phyloP scores from a whole-genome alignment of 2,113 vertebrate species.

The Rissa tridactyla region DNA sequence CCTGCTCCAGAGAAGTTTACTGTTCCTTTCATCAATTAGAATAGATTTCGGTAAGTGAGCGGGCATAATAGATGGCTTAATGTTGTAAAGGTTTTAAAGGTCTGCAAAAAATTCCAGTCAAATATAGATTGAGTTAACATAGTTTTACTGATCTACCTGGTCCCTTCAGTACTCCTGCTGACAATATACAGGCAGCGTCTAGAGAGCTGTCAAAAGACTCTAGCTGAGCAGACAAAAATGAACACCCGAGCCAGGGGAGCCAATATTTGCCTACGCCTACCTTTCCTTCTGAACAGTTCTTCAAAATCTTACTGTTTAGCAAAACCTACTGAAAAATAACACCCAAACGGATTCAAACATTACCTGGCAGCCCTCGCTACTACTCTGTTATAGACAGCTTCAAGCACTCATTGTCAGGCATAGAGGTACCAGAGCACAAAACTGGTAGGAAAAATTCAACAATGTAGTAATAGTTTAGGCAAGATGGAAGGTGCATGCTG shows the following conservation, averaged over 20 bases:
- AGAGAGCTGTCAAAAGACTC: neutral
- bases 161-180: neutral
- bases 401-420: neutral
- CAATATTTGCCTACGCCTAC: neutral
- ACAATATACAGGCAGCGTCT: neutral
- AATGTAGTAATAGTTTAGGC: neutral
- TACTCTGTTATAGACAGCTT: accelerated
- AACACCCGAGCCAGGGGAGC: neutral
- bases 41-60: neutral
- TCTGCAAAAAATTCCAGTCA: neutral
- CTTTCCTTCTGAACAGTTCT: neutral
- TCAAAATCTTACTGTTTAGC: neutral
- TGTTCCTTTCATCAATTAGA: neutral
- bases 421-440: neutral
- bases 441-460: neutral
- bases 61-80: neutral
- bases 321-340: neutral
- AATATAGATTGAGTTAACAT: neutral
- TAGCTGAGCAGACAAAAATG: neutral
- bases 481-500: accelerated
- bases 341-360: neutral
- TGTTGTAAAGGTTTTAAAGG: neutral
- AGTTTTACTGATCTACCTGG: neutral
- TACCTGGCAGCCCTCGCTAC: neutral
- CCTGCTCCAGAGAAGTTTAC: neutral